These are phyloP conservation scores for Catostylus mosaicus DNA, from an alignment of 30 jellyfish, hydroid and myxozoan genomes.

Conservation along the genomic window DNA sequence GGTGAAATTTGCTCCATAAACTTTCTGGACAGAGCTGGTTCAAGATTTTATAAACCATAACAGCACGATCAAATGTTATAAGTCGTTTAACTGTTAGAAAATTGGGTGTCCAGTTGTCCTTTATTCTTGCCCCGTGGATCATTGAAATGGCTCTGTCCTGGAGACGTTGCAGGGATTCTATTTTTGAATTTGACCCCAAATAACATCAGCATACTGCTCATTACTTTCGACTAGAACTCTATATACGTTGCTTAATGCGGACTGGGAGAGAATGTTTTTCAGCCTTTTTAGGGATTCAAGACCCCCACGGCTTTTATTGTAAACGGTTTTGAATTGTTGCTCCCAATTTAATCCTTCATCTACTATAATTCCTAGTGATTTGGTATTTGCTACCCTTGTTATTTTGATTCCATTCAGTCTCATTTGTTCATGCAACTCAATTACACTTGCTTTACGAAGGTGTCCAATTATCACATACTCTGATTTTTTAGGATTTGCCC, in stretches of 20 bases:
- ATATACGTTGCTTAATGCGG: constrained; percentile 3
- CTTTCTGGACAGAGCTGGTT: too few species aligned
- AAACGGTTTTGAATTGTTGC: constrained; percentile 2
- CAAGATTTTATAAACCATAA: too few species aligned
- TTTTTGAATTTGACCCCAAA: constrained; percentile 10
- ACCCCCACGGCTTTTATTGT: constrained; percentile 2
- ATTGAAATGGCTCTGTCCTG: too few species aligned
- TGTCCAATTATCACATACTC: constrained; percentile 3
- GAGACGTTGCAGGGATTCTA: background rate
- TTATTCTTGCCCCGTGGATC: too few species aligned
- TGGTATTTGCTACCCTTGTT: constrained; percentile 7
- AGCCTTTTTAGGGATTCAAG: constrained; percentile 20
- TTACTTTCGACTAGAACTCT: constrained; percentile 14
- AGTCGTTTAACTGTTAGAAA: too few species aligned
- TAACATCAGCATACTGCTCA: constrained; percentile 18
- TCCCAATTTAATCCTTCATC: constrained; percentile 29
- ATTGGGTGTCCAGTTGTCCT: too few species aligned
- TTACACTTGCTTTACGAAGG: constrained; percentile 4
- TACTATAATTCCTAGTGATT: constrained; percentile 20
- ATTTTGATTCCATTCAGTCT: constrained; percentile 9
- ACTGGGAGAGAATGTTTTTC: constrained; percentile 19
- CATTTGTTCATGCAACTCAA: background rate
- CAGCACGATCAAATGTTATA: too few species aligned
- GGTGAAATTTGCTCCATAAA: too few species aligned
- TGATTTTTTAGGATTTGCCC: constrained; percentile 13